phyloP scores from a whole-genome alignment of 92 coral and sea anemone genomes.

The Umimayanthus chanpuru region DNA sequence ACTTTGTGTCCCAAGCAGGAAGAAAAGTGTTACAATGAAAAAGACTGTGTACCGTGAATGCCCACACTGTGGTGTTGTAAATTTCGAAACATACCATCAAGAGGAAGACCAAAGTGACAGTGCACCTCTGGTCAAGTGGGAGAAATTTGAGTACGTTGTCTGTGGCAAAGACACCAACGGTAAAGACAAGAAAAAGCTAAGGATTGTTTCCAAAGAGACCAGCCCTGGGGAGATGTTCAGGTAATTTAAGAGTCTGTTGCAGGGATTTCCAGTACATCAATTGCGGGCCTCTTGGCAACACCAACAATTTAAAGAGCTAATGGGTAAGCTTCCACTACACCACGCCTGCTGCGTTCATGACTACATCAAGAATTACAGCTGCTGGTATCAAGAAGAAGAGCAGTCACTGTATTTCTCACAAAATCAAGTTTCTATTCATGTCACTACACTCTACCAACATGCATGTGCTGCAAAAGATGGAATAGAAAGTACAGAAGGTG shows the following conservation, averaged over 20 bases:
- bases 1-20: slow-evolving; percentile 40
- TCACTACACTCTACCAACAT: slow-evolving; percentile 26
- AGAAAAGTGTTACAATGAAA: slow-evolving; percentile 10
- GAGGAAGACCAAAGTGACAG: slow-evolving; percentile 22
- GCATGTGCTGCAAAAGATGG: slow-evolving; percentile 24
- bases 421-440: slow-evolving; percentile 34
- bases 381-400: slow-evolving; percentile 3
- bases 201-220: slow-evolving; percentile 37
- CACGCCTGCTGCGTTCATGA: slow-evolving; percentile 38
- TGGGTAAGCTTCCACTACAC: slow-evolving; percentile 39
- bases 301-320: slow-evolving; percentile 28
- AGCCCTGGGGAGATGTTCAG: slow-evolving; percentile 43
- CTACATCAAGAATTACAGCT: slow-evolving; percentile 37
- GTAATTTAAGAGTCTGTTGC: slow-evolving; percentile 16
- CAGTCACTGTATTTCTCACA: slow-evolving; percentile 39
- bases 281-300: slow-evolving; percentile 47
- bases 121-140: slow-evolving; percentile 44
- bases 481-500: slow-evolving; percentile 26
- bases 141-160: slow-evolving; percentile 46
- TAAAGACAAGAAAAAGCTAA: slow-evolving; percentile 20
- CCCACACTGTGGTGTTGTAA: slow-evolving; percentile 6
- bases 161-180: slow-evolving; percentile 27
- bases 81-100: not conserved
- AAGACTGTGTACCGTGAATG: slow-evolving; percentile 21
- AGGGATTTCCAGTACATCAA: slow-evolving; percentile 29